phyloP scores from a whole-genome alignment of 2,797 vertebrate genomes.

The Pelobates cultripes region DNA sequence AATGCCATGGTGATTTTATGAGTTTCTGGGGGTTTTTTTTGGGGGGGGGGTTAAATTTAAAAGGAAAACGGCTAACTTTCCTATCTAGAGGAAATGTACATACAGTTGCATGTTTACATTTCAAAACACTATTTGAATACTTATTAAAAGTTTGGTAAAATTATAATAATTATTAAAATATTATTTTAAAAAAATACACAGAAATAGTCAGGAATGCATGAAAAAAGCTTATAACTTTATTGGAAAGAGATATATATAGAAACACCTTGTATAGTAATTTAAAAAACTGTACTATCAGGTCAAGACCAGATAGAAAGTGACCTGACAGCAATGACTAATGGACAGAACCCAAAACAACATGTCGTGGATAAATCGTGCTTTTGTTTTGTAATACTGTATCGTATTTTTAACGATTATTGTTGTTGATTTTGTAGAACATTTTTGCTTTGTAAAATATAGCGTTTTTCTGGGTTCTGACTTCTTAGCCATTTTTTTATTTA shows the following conservation, averaged over 20 bases:
- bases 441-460: neutral
- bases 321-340: neutral
- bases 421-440: neutral
- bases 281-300: neutral
- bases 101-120: no score
- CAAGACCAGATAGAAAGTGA: neutral
- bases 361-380: neutral
- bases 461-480: neutral
- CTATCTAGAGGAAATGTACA: no score
- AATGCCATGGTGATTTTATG: no score
- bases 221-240: conserved; percentile 35
- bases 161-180: neutral
- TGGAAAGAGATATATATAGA: conserved; percentile 14
- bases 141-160: no score
- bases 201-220: conserved; percentile 14
- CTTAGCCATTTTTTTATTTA: conserved; percentile 47
- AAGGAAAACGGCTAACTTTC: no score
- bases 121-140: no score
- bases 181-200: neutral
- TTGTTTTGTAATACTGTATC: neutral
- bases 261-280: neutral
- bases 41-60: no score
- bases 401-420: neutral
- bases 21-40: no score
- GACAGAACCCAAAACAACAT: conserved; percentile 7